These are phyloP conservation scores for Micromussa lordhowensis DNA, from an alignment of 92 coral and sea anemone genomes.

Conservation along the genomic window DNA sequence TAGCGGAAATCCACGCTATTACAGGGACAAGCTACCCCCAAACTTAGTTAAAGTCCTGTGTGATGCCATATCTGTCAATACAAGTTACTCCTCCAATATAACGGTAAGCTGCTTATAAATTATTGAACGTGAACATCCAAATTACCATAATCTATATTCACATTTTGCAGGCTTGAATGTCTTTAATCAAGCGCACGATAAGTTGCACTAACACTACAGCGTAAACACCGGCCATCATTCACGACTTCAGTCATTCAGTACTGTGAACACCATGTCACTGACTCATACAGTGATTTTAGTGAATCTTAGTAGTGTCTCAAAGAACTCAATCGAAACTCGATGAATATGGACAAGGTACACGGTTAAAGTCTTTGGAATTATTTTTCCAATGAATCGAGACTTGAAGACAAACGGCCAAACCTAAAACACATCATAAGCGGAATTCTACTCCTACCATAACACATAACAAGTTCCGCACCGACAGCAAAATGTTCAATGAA, in stretches of 20 bases:
- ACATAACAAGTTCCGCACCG: too few relatives aligned
- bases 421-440: too few relatives aligned
- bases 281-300: too few relatives aligned
- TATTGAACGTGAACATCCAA: background rate
- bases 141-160: background rate
- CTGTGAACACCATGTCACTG: background rate
- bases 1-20: slow-evolving; percentile 77
- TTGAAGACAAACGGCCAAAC: too few relatives aligned
- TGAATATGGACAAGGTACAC: too few relatives aligned
- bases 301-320: too few relatives aligned
- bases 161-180: background rate
- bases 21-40: slow-evolving; percentile 61
- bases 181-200: background rate
- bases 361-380: too few relatives aligned
- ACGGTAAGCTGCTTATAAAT: slow-evolving; percentile 62
- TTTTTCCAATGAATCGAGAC: too few relatives aligned
- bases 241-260: background rate
- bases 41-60: slow-evolving; percentile 56
- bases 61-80: slow-evolving; percentile 73
- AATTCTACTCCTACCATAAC: too few relatives aligned
- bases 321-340: too few relatives aligned
- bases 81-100: slow-evolving; percentile 79
- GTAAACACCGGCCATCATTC: background rate
- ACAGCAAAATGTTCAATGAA: too few relatives aligned
- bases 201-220: background rate